These are phyloP conservation scores for Pipistrellus nathusii DNA, from an alignment of 2,797 vertebrate species.

Conservation along the genomic window DNA sequence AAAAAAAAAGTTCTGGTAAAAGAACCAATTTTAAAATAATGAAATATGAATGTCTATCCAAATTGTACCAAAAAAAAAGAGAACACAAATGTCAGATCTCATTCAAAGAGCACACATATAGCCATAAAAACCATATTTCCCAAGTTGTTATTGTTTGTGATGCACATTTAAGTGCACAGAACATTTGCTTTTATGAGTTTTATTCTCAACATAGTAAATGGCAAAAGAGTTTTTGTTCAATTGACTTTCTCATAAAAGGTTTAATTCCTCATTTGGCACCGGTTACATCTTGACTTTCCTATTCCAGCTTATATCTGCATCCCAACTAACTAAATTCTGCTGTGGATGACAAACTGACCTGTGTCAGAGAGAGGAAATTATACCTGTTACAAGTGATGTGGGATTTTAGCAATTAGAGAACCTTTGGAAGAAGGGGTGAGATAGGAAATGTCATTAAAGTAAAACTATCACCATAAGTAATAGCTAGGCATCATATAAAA, in stretches of 20 bases:
- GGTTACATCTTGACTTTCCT: not conserved
- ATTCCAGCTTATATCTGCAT: not conserved
- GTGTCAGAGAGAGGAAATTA: not conserved
- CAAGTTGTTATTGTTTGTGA: constrained; percentile 68
- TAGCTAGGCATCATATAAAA: not conserved
- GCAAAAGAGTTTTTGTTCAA: constrained; percentile 51
- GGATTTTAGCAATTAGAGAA: not conserved
- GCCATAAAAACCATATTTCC: constrained; percentile 65
- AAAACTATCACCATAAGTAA: not conserved
- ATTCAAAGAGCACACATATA: not conserved
- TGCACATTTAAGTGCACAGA: constrained; percentile 63
- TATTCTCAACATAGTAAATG: constrained; percentile 68
- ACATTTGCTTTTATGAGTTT: constrained; percentile 72
- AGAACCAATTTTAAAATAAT: not conserved
- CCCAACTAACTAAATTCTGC: constrained; percentile 11
- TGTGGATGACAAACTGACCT: not conserved
- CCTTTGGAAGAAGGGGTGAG: not conserved
- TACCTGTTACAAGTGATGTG: not conserved
- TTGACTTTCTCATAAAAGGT: constrained; percentile 65
- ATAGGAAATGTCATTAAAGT: not conserved
- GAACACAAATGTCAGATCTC: not conserved
- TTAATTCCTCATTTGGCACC: not conserved
- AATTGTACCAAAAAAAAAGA: not conserved
- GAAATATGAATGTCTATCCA: not conserved
- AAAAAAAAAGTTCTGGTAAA: not conserved